Conservation (phyloP, 2,888 invertebrate species). For the Euzetes globulus region DNA sequence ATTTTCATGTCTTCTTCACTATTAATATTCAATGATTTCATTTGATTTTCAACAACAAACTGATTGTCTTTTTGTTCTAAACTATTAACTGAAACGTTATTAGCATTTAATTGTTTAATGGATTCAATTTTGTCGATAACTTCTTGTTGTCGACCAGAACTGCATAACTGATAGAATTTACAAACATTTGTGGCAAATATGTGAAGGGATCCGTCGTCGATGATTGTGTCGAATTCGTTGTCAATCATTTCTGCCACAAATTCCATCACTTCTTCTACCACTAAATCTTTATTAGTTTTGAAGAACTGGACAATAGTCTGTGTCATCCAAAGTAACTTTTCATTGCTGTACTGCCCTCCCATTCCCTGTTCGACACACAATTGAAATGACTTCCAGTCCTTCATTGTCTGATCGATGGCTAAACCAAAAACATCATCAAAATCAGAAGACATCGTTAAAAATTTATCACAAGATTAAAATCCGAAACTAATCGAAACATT, state of each 20-base stretch:
- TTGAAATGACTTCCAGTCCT: slow-evolving; percentile 33
- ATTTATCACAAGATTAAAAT: neutral
- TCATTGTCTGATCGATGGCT: slow-evolving; percentile 18
- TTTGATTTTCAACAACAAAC: neutral
- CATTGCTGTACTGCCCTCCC: slow-evolving; percentile 30
- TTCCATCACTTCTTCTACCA: slow-evolving; percentile 22
- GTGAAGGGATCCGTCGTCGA: slow-evolving; percentile 35
- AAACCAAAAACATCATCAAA: slow-evolving; percentile 18
- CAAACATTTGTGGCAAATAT: slow-evolving; percentile 18
- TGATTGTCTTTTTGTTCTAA: neutral
- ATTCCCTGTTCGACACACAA: slow-evolving; percentile 34
- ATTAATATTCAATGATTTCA: neutral
- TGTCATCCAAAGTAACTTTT: slow-evolving; percentile 33
- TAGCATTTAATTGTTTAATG: neutral
- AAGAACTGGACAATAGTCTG: slow-evolving; percentile 22
- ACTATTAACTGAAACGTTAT: neutral
- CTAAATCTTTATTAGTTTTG: neutral
- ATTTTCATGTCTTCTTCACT: neutral
- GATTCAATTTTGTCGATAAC: slow-evolving; percentile 14
- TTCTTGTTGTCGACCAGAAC: neutral
- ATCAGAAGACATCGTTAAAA: neutral
- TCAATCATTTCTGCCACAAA: slow-evolving; percentile 33
- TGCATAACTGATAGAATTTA: slow-evolving; percentile 17
- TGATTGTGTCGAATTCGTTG: slow-evolving; percentile 36
- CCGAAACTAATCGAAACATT: neutral